These are phyloP conservation scores for Acanthis flammea DNA, from an alignment of 2,797 vertebrate species.

Conservation along the genomic window DNA sequence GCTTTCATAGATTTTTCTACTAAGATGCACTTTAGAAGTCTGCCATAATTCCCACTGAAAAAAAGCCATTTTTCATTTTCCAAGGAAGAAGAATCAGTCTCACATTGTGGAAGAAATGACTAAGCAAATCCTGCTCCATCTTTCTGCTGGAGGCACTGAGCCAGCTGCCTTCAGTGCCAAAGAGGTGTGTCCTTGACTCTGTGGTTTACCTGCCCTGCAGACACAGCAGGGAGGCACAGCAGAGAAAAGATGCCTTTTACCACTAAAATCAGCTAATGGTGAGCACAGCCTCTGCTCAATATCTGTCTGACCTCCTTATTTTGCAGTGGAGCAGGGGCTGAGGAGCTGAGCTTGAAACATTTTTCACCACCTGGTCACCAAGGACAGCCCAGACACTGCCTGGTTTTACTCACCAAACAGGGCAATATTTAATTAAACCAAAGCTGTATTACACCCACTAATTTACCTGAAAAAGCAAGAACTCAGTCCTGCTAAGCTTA, in stretches of 20 bases:
- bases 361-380: neutral
- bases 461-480: neutral
- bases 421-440: neutral
- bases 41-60: neutral
- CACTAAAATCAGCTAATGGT: neutral
- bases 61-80: neutral
- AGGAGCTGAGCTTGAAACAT: neutral
- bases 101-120: neutral
- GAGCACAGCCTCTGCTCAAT: neutral
- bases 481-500: neutral
- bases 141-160: neutral
- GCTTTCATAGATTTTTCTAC: constrained; percentile 9
- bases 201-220: neutral
- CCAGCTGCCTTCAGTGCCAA: neutral
- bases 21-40: neutral
- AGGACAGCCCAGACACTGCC: neutral
- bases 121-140: neutral
- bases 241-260: neutral
- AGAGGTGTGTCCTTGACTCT: neutral
- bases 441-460: neutral
- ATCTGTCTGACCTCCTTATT: neutral
- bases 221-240: neutral
- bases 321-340: neutral
- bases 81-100: neutral
- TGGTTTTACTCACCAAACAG: neutral